A percentile compares a stretch with the other conserved stretches of the same genome.
Evolutionary conservation across 2,888 invertebrate species (phyloP).

Genomic region (Augochlorella aurata): DNA sequence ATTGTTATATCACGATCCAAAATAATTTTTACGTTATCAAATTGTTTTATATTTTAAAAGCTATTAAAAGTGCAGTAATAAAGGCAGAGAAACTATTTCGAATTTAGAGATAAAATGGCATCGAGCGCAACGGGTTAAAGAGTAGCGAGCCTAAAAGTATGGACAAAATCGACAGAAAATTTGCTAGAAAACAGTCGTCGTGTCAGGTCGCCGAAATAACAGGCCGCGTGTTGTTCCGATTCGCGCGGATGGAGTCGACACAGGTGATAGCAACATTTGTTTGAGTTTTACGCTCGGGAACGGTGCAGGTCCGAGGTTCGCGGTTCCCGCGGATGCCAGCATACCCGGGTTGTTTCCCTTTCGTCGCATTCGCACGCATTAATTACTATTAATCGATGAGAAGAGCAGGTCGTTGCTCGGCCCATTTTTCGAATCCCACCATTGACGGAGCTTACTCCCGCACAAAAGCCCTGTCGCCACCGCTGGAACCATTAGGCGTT

Average conservation of each 20-base stretch:
- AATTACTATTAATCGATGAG: constrained; percentile 24
- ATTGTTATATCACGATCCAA: too few relatives aligned
- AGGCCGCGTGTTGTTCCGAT: background rate
- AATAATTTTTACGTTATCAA: too few relatives aligned
- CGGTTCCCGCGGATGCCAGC: constrained; percentile 1
- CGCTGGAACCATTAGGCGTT: constrained; percentile 27
- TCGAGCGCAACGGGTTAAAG: too few relatives aligned
- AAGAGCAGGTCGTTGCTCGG: background rate
- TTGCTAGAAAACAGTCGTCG: background rate
- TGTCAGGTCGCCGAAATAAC: background rate
- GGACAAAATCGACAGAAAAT: background rate
- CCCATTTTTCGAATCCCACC: constrained; percentile 21
- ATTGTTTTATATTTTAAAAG: too few relatives aligned
- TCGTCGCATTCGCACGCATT: background rate
- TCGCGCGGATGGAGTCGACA: background rate
- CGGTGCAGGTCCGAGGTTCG: background rate
- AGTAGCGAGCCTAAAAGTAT: too few relatives aligned
- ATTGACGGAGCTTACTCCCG: background rate
- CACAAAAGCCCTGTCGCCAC: constrained; percentile 10
- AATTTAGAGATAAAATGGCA: too few relatives aligned
- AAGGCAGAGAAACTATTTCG: too few relatives aligned
- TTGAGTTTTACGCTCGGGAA: background rate
- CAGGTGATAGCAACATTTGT: background rate
- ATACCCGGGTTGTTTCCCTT: background rate
- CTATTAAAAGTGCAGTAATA: too few relatives aligned